These are phyloP conservation scores for Lindbergichthys nudifrons DNA, from an alignment of 2,797 vertebrate species.

Conservation along the genomic window DNA sequence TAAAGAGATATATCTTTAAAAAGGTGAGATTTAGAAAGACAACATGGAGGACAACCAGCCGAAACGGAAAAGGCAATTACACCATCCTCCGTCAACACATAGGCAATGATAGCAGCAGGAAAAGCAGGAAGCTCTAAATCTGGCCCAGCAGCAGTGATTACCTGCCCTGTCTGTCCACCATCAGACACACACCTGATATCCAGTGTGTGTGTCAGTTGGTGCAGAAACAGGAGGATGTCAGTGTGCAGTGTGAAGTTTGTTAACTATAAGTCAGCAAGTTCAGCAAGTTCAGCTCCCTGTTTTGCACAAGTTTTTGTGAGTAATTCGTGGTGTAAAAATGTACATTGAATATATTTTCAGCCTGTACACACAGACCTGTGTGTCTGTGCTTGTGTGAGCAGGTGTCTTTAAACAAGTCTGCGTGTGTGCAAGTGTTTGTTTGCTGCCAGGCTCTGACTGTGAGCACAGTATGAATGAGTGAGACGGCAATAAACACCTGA, in stretches of 20 bases:
- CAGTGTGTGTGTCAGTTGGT: conserved; percentile 10
- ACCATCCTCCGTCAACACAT: conserved; percentile 46
- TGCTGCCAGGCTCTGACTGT: conserved; percentile 54
- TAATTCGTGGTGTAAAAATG: neutral
- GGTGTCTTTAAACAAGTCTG: conserved; percentile 49
- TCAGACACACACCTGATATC: conserved; percentile 46
- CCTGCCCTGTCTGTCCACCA: conserved; percentile 53
- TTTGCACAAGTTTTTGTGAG: neutral
- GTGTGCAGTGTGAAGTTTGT: conserved; percentile 19
- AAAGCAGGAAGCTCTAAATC: conserved; percentile 29
- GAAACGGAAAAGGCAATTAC: conserved; percentile 59
- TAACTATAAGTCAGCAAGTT: conserved; percentile 21
- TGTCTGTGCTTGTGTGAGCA: conserved; percentile 42
- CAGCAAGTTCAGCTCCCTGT: neutral
- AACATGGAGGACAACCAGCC: conserved; percentile 48
- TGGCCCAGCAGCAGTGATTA: conserved; percentile 62
- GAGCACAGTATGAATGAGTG: conserved; percentile 63
- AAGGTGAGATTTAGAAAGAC: conserved; percentile 48
- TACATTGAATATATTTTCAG: conserved; percentile 16
- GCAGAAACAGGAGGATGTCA: conserved; percentile 5
- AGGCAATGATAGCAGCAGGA: conserved; percentile 43
- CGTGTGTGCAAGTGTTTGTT: conserved; percentile 38
- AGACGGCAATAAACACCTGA: conserved; percentile 75
- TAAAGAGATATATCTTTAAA: neutral
- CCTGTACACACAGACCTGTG: conserved; percentile 22